Evolutionary conservation across 2,113 vertebrate genomes (phyloP).

Genomic region (Mirounga angustirostris): DNA sequence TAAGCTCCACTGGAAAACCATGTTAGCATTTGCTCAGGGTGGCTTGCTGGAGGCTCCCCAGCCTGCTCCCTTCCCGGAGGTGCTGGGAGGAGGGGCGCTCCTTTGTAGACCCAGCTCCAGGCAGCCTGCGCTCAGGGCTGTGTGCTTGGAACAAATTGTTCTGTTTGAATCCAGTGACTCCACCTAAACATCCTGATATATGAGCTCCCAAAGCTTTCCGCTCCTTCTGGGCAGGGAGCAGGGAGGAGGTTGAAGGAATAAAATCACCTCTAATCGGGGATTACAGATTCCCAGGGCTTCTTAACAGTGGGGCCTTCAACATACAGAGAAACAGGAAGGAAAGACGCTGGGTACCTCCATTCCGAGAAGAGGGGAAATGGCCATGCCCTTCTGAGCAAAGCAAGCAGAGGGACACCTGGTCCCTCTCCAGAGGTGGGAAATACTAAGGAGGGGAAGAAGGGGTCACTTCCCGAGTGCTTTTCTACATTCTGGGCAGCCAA

Average conservation of each 20-base stretch:
- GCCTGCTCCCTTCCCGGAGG: rapidly evolving
- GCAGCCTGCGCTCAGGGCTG: background rate
- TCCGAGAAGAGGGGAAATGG: background rate
- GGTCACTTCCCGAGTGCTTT: background rate
- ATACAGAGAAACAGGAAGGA: background rate
- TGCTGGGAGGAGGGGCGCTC: background rate
- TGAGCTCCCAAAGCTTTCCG: background rate
- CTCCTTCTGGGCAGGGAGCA: background rate
- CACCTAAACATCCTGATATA: background rate
- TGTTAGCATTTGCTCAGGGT: background rate
- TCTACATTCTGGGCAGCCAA: background rate
- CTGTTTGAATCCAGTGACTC: background rate
- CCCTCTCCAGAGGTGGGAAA: background rate
- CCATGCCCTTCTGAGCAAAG: background rate
- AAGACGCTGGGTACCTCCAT: background rate
- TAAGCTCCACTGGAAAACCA: background rate
- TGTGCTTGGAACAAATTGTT: slow-evolving; percentile 30
- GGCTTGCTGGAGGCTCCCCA: background rate
- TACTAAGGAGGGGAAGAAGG: background rate
- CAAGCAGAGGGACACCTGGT: background rate
- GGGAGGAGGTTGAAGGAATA: slow-evolving; percentile 23
- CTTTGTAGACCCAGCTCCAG: background rate
- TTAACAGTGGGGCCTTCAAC: background rate
- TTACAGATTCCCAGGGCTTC: slow-evolving; percentile 17
- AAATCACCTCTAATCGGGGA: slow-evolving; percentile 41